These are phyloP conservation scores for Mionectes olivaceus DNA, from an alignment of 2,797 vertebrate genomes.

Conservation along the genomic window DNA sequence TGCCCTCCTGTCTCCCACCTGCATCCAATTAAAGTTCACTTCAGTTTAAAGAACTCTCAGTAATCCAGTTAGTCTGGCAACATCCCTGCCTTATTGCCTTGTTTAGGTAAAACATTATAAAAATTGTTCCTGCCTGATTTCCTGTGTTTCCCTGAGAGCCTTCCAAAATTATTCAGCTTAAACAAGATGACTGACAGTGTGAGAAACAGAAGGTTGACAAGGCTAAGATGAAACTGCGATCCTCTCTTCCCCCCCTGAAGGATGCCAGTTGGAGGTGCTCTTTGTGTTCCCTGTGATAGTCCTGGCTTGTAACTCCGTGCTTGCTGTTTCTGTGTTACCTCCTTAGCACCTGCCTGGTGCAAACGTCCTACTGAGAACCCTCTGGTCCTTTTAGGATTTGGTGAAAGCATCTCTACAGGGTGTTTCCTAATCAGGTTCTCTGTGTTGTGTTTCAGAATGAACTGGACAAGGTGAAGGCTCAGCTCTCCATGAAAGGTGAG, in stretches of 20 bases:
- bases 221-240: slow-evolving; percentile 32
- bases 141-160: slow-evolving; percentile 49
- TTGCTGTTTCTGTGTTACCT: background rate
- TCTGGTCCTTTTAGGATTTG: background rate
- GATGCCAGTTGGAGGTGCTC: slow-evolving; percentile 48
- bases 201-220: slow-evolving; percentile 63
- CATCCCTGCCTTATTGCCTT: slow-evolving; percentile 44
- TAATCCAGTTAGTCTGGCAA: slow-evolving; percentile 42
- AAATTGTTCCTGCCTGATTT: slow-evolving; percentile 61
- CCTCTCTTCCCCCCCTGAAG: background rate
- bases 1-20: background rate
- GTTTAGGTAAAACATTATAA: slow-evolving; percentile 65
- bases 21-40: background rate
- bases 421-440: background rate
- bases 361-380: background rate
- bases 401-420: background rate
- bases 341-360: background rate
- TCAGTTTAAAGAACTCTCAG: slow-evolving; percentile 9
- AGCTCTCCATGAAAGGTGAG: slow-evolving; percentile 89
- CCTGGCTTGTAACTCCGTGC: background rate
- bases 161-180: slow-evolving; percentile 67
- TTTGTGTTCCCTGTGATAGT: background rate
- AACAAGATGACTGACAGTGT: slow-evolving; percentile 64
- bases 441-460: slow-evolving; percentile 88
- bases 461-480: slow-evolving; percentile 84